Base-by-base conservation (phyloP, 2,888 invertebrate genomes). In the Poecilus cupreus region DNA sequence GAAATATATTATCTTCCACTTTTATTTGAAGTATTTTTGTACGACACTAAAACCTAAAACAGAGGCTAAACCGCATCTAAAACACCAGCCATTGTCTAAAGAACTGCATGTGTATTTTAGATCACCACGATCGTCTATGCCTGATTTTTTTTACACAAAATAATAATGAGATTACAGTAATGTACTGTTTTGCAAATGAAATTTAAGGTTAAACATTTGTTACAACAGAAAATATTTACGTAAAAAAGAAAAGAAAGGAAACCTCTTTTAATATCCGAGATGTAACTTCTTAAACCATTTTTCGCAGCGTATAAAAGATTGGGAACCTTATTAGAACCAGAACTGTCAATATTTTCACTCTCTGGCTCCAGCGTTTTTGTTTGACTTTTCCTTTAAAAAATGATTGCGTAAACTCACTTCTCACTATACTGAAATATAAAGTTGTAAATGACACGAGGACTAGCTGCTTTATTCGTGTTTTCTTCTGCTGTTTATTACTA, bases 251-350 rank as follows among this genome's bases (percentile, higher is more conserved):
- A 72, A 46, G 13, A 72, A 20, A 51, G 26, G 4, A 46, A 46
- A 78, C 78, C 78, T 78, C 32, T 78, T 68, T 78, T 78, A 6
- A 78, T 32, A 68, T 78, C 78, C 32, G 64, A 32, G 37, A 78
- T 43, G 51, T 78, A 78, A 6, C 16, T 68, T 26, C 46, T 64
- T 78, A 78, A 57, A 49, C 78, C 68, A 68, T 78, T 78, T 68
- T 68, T 78, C 11, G 78, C 78, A 2, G 49, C 43, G 32, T 78
- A 20, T 32, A 78, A 64, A 49, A 78, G 37, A 49, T 49, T 78
- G 13, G 78, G 78, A 51, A 78, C 49, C 16, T 49, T 64, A 64
- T 54, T 78, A 24, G 64, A 43, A 68, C 68, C 54, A 22, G 32
- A 51, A 72, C 24, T 46, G 49, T 43, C 72, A 72, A 60, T 60